These are phyloP conservation scores for Leptatherina wallacei DNA, from an alignment of 2,797 vertebrate genomes.

Conservation along the genomic window DNA sequence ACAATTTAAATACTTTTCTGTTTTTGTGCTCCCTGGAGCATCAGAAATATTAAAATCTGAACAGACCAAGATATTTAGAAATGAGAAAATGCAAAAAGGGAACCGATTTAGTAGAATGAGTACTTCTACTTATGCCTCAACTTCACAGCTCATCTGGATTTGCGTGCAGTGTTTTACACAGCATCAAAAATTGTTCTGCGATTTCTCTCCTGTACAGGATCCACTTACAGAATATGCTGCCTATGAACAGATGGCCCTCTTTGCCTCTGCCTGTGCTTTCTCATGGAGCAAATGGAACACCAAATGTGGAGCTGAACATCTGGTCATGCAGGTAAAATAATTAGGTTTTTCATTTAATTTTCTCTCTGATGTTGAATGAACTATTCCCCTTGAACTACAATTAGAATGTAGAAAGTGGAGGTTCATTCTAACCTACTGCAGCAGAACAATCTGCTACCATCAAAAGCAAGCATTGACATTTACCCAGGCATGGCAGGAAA, in stretches of 20 bases:
- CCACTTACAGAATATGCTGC: conserved; percentile 80
- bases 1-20: too few species aligned
- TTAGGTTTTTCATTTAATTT: not conserved
- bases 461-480: not conserved
- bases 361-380: not conserved
- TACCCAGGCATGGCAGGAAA: not conserved
- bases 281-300: conserved; percentile 91
- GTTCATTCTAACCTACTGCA: not conserved
- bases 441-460: not conserved
- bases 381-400: not conserved
- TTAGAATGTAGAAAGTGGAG: not conserved
- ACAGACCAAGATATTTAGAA: not conserved
- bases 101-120: too few species aligned
- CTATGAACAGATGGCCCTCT: conserved; percentile 91
- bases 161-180: not conserved
- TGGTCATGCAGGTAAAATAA: conserved; percentile 86
- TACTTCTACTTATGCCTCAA: not conserved
- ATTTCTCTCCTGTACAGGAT: conserved; percentile 68
- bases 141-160: not conserved
- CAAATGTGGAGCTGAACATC: conserved; percentile 77
- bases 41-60: not conserved
- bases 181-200: not conserved
- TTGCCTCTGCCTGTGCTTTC: conserved; percentile 87
- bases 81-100: not conserved
- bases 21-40: not conserved